Conservation (phyloP, 1,140 invertebrate species). For the Hirudo medicinalis region DNA sequence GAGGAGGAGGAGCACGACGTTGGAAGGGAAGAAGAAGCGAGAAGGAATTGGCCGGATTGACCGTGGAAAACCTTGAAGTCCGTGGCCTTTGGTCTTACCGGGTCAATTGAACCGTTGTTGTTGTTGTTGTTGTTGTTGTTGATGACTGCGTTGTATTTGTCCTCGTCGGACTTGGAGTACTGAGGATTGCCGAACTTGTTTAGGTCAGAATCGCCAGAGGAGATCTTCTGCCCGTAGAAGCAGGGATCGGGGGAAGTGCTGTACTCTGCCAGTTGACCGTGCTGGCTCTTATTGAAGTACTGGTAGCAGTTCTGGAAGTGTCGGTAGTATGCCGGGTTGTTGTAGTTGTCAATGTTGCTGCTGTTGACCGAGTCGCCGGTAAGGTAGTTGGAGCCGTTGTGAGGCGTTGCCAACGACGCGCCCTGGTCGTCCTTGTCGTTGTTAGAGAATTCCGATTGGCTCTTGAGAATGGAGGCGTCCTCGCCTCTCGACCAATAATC, state of each 20-base stretch:
- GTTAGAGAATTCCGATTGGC: background rate
- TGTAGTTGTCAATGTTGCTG: background rate
- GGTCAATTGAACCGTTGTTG: background rate
- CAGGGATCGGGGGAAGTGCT: background rate
- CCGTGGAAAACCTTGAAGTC: no score
- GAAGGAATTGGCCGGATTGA: no score
- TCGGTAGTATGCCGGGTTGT: no score
- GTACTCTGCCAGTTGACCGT: background rate
- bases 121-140: slow-evolving; percentile 9
- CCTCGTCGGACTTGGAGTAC: background rate
- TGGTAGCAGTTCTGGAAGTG: no score
- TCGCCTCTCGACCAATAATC: no score
- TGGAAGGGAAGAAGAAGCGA: no score
- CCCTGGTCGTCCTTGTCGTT: background rate
- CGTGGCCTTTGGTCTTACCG: background rate
- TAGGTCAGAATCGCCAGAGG: background rate
- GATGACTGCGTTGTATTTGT: background rate
- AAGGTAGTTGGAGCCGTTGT: background rate
- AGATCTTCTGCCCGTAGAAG: background rate
- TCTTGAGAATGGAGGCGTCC: no score
- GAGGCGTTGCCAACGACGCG: background rate
- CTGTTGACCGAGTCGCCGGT: background rate
- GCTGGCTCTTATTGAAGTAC: no score
- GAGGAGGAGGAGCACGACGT: no score
- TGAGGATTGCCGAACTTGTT: background rate